Evolutionary conservation across 2,888 invertebrate genomes (phyloP).

Genomic region (Cepaea hortensis): DNA sequence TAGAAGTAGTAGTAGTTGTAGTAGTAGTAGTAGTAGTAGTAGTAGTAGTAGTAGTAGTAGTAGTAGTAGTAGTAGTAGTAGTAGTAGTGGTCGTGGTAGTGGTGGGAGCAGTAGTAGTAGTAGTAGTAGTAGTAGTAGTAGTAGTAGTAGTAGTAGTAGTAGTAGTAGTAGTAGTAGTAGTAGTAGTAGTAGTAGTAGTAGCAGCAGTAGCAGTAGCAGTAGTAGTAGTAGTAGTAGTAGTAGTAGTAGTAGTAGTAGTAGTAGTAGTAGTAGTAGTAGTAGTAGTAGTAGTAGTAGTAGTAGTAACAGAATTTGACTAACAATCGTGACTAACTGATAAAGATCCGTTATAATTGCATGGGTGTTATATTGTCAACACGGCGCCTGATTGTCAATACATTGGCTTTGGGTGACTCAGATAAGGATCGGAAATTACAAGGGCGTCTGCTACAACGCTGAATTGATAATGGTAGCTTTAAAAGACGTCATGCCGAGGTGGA

Average conservation of each 20-base stretch:
- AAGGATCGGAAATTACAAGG: no score
- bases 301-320: neutral
- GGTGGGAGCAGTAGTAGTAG: neutral
- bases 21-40: conserved; percentile 10
- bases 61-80: conserved; percentile 2
- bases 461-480: no score
- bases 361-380: no score
- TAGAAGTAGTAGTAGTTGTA: neutral
- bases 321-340: no score
- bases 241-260: conserved; percentile 6
- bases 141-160: neutral
- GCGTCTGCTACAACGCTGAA: no score
- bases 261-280: conserved; percentile 4
- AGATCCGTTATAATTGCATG: no score
- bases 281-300: conserved; percentile 10
- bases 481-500: no score
- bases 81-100: neutral
- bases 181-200: neutral
- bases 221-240: neutral
- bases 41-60: conserved; percentile 1
- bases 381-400: no score
- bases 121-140: neutral
- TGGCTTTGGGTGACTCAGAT: no score
- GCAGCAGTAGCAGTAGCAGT: neutral
- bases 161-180: neutral